These are phyloP conservation scores for Anastatus disparis DNA, from an alignment of 1,140 invertebrate genomes.

Conservation along the genomic window DNA sequence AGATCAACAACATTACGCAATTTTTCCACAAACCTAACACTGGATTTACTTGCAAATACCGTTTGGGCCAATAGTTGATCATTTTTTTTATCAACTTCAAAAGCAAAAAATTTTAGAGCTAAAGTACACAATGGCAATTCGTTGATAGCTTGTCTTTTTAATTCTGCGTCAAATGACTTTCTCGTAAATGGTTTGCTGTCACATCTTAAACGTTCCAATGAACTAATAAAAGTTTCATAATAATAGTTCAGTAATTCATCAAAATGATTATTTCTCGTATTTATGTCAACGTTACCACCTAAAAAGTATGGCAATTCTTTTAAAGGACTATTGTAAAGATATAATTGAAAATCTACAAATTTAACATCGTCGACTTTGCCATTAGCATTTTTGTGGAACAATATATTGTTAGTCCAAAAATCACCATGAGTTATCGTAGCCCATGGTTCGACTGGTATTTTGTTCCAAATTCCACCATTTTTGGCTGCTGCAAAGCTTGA, in stretches of 20 bases:
- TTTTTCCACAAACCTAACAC: background rate
- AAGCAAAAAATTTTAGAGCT: slow-evolving; percentile 19
- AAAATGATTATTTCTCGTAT: background rate
- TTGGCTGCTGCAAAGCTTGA: background rate
- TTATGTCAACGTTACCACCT: background rate
- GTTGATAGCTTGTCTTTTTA: background rate
- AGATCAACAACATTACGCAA: background rate
- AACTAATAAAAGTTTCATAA: slow-evolving; percentile 56
- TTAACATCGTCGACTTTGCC: slow-evolving; percentile 47
- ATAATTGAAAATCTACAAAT: slow-evolving; percentile 24
- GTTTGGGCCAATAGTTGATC: background rate
- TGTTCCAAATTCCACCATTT: accelerated
- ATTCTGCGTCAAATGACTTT: slow-evolving; percentile 1
- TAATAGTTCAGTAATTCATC: slow-evolving; percentile 16
- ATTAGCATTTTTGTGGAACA: slow-evolving; percentile 56
- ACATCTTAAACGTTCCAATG: background rate
- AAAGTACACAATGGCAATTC: background rate
- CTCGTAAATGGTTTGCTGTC: background rate
- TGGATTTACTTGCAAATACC: background rate
- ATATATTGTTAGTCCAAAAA: slow-evolving; percentile 74
- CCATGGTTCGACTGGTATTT: slow-evolving; percentile 60
- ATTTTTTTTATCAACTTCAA: background rate
- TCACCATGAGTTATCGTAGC: slow-evolving; percentile 70
- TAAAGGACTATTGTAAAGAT: background rate
- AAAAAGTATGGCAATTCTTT: slow-evolving; percentile 19